These are phyloP conservation scores for Eremophila alpestris DNA, from an alignment of 2,797 vertebrate species.

Conservation along the genomic window DNA sequence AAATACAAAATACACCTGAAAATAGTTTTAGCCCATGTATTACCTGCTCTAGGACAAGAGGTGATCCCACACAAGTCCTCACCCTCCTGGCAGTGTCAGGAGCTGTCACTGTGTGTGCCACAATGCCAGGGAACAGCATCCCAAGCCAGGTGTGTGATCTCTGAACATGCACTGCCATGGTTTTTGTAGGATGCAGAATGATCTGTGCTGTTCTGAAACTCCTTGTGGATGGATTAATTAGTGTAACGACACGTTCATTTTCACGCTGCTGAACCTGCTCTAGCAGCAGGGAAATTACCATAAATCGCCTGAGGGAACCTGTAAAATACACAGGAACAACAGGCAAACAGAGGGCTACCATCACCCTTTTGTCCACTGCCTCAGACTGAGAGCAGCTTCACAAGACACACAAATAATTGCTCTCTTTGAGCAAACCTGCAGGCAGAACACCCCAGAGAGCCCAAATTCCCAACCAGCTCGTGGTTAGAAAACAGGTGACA, in stretches of 20 bases:
- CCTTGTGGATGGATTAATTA: constrained; percentile 40
- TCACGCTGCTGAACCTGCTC: constrained; percentile 21
- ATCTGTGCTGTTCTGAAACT: not conserved
- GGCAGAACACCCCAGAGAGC: not conserved
- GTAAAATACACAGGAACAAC: constrained; percentile 30
- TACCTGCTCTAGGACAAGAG: not conserved
- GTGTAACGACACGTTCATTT: not conserved
- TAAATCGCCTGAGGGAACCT: constrained; percentile 17
- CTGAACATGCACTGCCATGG: not conserved
- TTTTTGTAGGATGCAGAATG: not conserved
- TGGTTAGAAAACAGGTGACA: not conserved
- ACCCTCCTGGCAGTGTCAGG: not conserved
- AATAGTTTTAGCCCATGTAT: not conserved
- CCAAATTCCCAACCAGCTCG: not conserved
- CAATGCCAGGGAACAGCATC: not conserved
- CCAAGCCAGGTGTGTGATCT: not conserved
- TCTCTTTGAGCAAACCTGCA: not conserved
- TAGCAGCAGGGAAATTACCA: constrained; percentile 47
- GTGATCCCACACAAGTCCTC: not conserved
- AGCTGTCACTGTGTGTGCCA: rapidly evolving
- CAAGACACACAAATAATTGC: constrained; percentile 27
- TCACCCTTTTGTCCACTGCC: not conserved
- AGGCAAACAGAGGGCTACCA: constrained; percentile 25
- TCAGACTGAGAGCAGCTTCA: not conserved
- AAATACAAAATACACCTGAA: not conserved